A percentile compares a stretch with the other conserved stretches of the same genome.
Conservation (phyloP, 1,140 invertebrate genomes). For the Drosophila punjabiensis region DNA sequence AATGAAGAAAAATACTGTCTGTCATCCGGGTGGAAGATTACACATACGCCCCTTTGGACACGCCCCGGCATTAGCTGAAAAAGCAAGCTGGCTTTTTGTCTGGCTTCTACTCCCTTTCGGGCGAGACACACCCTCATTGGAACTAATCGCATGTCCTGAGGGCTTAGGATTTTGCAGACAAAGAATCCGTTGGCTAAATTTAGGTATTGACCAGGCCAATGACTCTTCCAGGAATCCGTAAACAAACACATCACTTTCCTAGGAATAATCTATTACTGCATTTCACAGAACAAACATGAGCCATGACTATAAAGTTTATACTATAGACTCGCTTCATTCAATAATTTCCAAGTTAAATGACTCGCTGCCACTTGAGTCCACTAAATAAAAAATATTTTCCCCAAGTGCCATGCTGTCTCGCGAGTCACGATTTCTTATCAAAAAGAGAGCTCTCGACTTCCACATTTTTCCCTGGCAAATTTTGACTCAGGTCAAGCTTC, state of each 20-base stretch:
- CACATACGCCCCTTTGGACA: slow-evolving; percentile 71
- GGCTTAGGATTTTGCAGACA: slow-evolving; percentile 3
- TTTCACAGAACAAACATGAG: slow-evolving; percentile 13
- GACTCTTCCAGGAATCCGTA: slow-evolving; percentile 22
- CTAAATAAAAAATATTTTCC: slow-evolving; percentile 26
- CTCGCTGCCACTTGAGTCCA: slow-evolving; percentile 19
- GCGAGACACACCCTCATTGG: slow-evolving; percentile 50
- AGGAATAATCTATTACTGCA: slow-evolving; percentile 18
- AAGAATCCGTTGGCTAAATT: slow-evolving; percentile 17
- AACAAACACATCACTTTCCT: slow-evolving; percentile 6
- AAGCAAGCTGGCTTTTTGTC: slow-evolving; percentile 12
- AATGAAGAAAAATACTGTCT: slow-evolving; percentile 37
- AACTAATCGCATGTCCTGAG: slow-evolving; percentile 23
- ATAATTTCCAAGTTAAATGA: slow-evolving; percentile 45
- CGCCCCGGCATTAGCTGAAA: slow-evolving; percentile 51
- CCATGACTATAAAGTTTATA: background rate
- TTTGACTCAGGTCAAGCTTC: slow-evolving; percentile 39
- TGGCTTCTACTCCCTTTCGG: slow-evolving; percentile 21
- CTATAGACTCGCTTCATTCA: background rate
- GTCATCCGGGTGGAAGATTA: slow-evolving; percentile 78
- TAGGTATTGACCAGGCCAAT: slow-evolving; percentile 22
- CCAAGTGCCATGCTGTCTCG: slow-evolving; percentile 55
- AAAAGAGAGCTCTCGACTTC: slow-evolving; percentile 31
- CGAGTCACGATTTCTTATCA: slow-evolving; percentile 63
- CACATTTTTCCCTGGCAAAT: slow-evolving; percentile 32